phyloP scores from a whole-genome alignment of 2,113 vertebrate species.

The Strigops habroptila region DNA sequence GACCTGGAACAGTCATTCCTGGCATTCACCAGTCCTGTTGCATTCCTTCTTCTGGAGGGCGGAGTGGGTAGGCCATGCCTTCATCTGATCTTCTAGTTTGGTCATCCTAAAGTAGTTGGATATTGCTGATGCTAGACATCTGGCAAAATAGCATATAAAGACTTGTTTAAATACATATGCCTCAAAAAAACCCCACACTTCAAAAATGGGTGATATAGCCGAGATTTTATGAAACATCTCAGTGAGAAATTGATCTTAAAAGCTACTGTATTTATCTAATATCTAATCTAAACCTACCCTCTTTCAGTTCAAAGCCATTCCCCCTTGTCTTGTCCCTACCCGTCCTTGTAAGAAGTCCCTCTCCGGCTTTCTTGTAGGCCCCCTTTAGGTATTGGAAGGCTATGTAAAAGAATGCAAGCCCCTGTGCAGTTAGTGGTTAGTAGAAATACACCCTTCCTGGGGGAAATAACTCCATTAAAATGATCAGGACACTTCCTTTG shows the following conservation, averaged over 20 bases:
- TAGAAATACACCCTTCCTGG: not conserved
- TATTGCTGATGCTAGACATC: not conserved
- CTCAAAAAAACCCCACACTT: not conserved
- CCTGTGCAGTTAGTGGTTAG: not conserved
- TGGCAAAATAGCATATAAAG: not conserved
- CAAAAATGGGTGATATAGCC: not conserved
- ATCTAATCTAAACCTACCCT: not conserved
- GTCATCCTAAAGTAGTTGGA: not conserved
- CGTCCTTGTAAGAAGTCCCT: too few relatives aligned
- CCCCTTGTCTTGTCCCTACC: not conserved
- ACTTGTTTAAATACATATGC: not conserved
- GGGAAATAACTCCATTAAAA: not conserved
- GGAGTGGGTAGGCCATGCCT: not conserved
- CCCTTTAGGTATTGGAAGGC: not conserved
- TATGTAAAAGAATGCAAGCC: not conserved
- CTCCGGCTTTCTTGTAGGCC: not conserved
- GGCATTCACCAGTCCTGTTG: not conserved
- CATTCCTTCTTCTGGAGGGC: not conserved
- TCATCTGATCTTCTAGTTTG: fast-evolving
- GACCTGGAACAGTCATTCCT: not conserved
- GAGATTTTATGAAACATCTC: not conserved
- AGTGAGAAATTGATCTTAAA: not conserved
- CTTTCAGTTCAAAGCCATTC: not conserved
- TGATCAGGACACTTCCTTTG: not conserved
- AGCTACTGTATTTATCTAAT: not conserved